Evolutionary conservation across 1,140 invertebrate genomes (phyloP).

Genomic region (Choristoneura fumiferana): DNA sequence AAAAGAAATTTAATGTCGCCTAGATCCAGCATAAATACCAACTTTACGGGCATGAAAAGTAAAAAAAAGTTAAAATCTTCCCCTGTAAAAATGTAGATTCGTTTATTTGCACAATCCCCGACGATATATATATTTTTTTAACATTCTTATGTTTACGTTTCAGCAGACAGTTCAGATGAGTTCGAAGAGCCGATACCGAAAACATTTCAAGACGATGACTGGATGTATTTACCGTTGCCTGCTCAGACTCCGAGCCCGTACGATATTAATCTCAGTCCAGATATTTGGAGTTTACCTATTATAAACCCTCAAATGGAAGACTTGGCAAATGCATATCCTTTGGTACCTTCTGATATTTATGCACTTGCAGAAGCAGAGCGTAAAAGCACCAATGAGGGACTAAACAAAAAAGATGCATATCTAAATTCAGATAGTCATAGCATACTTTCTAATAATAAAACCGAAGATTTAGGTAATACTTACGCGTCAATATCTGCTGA

Average conservation of each 20-base stretch:
- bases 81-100: too few species aligned
- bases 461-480: not conserved
- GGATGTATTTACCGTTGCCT: conserved; percentile 69
- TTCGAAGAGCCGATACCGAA: conserved; percentile 52
- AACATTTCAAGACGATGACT: conserved; percentile 64
- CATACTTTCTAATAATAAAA: not conserved
- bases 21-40: too few species aligned
- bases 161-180: conserved; percentile 74
- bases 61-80: too few species aligned
- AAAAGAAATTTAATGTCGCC: too few species aligned
- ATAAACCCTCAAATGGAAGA: not conserved
- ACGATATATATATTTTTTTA: too few species aligned
- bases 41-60: too few species aligned
- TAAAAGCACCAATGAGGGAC: too few species aligned
- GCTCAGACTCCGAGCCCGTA: conserved; percentile 33
- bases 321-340: not conserved
- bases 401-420: not conserved
- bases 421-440: not conserved
- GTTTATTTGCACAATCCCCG: too few species aligned
- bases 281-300: conserved; percentile 2
- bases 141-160: conserved; percentile 69
- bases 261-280: not conserved
- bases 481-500: not conserved
- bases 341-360: not conserved
- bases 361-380: too few species aligned